Evolutionary conservation across 2,797 vertebrate genomes (phyloP).

Genomic region (Anas bernieri): DNA sequence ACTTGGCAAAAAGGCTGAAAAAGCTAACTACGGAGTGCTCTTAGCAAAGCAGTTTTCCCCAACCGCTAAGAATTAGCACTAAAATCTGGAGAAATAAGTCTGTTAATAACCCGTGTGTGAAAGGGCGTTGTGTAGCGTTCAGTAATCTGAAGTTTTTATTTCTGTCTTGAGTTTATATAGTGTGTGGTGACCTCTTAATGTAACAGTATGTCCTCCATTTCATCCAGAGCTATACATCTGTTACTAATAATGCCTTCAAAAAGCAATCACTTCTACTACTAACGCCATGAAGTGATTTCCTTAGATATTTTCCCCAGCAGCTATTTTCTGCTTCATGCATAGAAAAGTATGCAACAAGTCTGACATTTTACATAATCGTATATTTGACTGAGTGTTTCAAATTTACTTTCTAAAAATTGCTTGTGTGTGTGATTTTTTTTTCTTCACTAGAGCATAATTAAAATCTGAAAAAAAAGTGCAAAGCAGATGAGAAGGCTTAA

Average conservation of each 20-base stretch:
- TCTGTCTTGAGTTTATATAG: neutral
- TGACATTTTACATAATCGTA: neutral
- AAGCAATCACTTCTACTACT: constrained; percentile 3
- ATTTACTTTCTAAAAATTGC: neutral
- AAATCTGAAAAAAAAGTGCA: neutral
- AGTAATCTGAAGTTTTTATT: neutral
- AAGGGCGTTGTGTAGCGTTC: neutral
- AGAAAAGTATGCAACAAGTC: neutral
- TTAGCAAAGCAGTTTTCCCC: neutral
- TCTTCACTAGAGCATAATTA: neutral
- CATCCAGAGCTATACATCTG: constrained; percentile 54
- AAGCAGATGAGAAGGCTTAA: neutral
- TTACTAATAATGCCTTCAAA: constrained; percentile 50
- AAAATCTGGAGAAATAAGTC: neutral
- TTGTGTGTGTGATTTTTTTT: neutral
- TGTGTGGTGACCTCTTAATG: neutral
- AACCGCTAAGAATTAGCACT: neutral
- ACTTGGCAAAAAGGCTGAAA: neutral
- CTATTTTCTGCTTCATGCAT: constrained; percentile 51
- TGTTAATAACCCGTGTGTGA: neutral
- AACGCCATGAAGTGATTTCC: constrained; percentile 58
- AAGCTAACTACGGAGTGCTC: neutral
- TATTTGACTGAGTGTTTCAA: neutral
- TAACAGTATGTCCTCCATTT: neutral
- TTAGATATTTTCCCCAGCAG: constrained; percentile 61